Evolutionary conservation across 2,888 invertebrate species (phyloP).

Genomic region (Caenorhabditis sp.): DNA sequence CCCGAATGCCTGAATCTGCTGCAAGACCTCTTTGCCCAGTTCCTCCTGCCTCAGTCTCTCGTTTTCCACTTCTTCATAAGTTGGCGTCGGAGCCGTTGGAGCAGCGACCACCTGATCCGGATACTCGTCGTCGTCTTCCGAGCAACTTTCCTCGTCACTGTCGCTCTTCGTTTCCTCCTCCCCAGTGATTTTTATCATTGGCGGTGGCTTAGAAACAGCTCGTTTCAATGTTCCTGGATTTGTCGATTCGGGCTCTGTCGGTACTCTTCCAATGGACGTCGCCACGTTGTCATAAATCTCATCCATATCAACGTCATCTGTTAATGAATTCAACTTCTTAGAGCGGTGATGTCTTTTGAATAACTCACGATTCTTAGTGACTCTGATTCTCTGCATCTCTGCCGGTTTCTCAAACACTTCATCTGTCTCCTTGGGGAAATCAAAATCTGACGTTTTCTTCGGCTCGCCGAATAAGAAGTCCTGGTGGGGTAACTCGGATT

Average conservation of each 20-base stretch:
- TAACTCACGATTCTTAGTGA: constrained; percentile 46
- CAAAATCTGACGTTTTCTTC: constrained; percentile 40
- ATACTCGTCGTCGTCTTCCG: constrained; percentile 78
- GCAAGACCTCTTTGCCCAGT: constrained; percentile 69
- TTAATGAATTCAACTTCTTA: constrained; percentile 2
- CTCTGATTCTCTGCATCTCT: constrained; percentile 49
- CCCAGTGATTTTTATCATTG: constrained; percentile 57
- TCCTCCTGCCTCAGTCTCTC: constrained; percentile 72
- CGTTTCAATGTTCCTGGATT: constrained; percentile 11
- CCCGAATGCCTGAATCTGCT: constrained; percentile 77
- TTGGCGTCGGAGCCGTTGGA: constrained; percentile 73
- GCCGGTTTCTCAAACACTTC: constrained; percentile 62
- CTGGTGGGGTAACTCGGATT: constrained; percentile 56
- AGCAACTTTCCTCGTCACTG: constrained; percentile 66
- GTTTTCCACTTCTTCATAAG: constrained; percentile 71
- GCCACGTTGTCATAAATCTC: constrained; percentile 62
- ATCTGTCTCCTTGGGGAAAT: constrained; percentile 57
- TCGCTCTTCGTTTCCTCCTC: constrained; percentile 61
- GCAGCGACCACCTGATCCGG: constrained; percentile 76
- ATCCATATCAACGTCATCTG: constrained; percentile 69
- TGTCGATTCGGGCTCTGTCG: neutral
- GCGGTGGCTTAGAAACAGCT: constrained; percentile 43
- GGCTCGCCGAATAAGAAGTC: constrained; percentile 49
- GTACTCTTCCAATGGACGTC: constrained; percentile 16
- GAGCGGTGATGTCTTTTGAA: neutral